Conservation (phyloP, 2,888 invertebrate genomes). For the Eurois occulta region DNA sequence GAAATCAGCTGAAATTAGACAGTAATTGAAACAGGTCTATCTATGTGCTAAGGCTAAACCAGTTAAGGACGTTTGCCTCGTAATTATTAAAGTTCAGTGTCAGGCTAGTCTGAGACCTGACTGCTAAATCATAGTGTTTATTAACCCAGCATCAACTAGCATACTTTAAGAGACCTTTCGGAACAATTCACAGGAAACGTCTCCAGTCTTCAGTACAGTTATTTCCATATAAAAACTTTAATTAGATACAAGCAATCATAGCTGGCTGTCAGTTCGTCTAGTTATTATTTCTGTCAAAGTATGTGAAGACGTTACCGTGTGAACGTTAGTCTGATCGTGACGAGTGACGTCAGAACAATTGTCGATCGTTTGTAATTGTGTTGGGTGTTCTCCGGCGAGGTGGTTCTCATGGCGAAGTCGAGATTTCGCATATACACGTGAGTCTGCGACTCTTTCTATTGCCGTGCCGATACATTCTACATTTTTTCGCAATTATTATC, state of each 20-base stretch:
- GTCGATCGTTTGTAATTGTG: conserved; percentile 79
- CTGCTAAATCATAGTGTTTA: conserved; percentile 48
- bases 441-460: conserved; percentile 73
- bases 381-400: conserved; percentile 64
- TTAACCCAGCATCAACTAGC: conserved; percentile 23
- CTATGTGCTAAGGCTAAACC: conserved; percentile 1
- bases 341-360: conserved; percentile 83
- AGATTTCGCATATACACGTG: conserved; percentile 81
- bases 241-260: conserved; percentile 72
- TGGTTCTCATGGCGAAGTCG: conserved; percentile 79
- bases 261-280: conserved; percentile 72
- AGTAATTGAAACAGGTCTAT: conserved; percentile 33
- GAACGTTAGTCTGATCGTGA: conserved; percentile 83
- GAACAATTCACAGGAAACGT: conserved; percentile 56
- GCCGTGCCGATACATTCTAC: conserved; percentile 59
- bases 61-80: conserved; percentile 21
- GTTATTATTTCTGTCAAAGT: conserved; percentile 75
- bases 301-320: conserved; percentile 80
- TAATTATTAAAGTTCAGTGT: conserved; percentile 50
- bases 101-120: conserved; percentile 11
- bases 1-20: conserved; percentile 18
- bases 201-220: conserved; percentile 52
- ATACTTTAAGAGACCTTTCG: conserved; percentile 36
- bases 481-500: conserved; percentile 59
- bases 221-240: conserved; percentile 66